Evolutionary conservation across 53 echinoderm and acorn worm species (phyloP), one percentile per base, ranked within the genome.

Genomic region (Apostichopus leukothele): DNA sequence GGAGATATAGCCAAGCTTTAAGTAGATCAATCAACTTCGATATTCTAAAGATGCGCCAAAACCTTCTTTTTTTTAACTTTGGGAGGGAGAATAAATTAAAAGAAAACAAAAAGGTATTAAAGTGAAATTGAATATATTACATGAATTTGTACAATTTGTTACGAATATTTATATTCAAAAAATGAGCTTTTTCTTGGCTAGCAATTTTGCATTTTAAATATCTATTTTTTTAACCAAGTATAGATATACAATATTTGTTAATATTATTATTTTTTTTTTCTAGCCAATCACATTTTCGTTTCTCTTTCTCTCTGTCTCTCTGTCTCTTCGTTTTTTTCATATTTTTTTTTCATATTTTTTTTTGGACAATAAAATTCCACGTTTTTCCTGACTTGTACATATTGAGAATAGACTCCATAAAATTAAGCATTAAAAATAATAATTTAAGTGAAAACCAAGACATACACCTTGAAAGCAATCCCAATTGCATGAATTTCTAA

Each of bases 161-260:
- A 54, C 81, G 81, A 81, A 81, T 81, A 81, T 81, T 81, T 81
- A 81, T 81, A 81, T 81, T 81, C 81, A 53, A 81, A 77, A 21
- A 59, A 55, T 81, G 71, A 71, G 71, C 71, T 71, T 19, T 16
- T 39, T 71, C 6, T 71, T 71, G 71, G 71, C 20, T 71, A 71
- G n/a, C 71, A 18, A n/a, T 71, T 71, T 59, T 79, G 9, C 79
- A 79, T n/a, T 81, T 81, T 81, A 81, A 81, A 81, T 55, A 81
- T 59, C 54, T 54, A 59, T 81, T 80, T 39, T 39, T 53, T 81
- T n/a, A 81, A 11, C 18, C 18, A 13, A 81, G 7, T 81, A 19
- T 51, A 81, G 53, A 81, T 55, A 81, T 14, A 54, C 54, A 81
- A 54, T 71, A 54, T 54, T 57, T n/a, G 23, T 55, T 25, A 81